Percentiles rank a stretch among this genome's conserved stretches.
These are phyloP conservation scores for Oreocharis arfaki DNA, from an alignment of 2,113 vertebrate genomes.

Conservation along the genomic window DNA sequence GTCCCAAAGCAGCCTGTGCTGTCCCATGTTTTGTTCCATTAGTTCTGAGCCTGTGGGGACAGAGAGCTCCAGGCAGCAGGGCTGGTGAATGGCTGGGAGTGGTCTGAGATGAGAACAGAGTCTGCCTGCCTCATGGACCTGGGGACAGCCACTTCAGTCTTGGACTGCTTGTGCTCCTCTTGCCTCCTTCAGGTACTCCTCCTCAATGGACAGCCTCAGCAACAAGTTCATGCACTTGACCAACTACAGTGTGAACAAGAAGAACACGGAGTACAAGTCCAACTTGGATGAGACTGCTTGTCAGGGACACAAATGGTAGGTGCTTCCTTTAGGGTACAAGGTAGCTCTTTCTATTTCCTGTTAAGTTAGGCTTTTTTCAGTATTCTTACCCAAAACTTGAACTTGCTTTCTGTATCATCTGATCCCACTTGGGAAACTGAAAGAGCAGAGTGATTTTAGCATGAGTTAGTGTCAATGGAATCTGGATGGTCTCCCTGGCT, in stretches of 20 bases:
- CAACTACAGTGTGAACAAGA: conserved; percentile 98
- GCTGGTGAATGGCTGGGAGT: neutral
- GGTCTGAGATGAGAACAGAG: neutral
- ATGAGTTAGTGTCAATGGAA: neutral
- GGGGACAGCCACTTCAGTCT: neutral
- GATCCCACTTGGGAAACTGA: neutral
- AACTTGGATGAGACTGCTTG: conserved; percentile 90
- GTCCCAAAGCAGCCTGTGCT: neutral
- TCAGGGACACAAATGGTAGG: conserved; percentile 96
- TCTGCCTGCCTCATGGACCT: neutral
- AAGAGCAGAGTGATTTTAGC: neutral
- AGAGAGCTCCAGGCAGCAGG: neutral
- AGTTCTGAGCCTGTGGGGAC: neutral
- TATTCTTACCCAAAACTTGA: neutral
- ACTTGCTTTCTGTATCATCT: neutral
- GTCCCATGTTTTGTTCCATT: neutral
- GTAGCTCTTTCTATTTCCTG: neutral
- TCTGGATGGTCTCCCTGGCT: neutral
- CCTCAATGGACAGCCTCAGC: conserved; percentile 90
- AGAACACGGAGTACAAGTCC: conserved; percentile 87
- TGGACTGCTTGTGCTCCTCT: neutral
- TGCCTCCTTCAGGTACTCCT: conserved; percentile 81
- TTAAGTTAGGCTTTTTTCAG: neutral
- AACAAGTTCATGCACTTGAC: conserved; percentile 99
- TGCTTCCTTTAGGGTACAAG: neutral